phyloP scores from a whole-genome alignment of 1,140 invertebrate genomes.

The Notospermus geniculatus region DNA sequence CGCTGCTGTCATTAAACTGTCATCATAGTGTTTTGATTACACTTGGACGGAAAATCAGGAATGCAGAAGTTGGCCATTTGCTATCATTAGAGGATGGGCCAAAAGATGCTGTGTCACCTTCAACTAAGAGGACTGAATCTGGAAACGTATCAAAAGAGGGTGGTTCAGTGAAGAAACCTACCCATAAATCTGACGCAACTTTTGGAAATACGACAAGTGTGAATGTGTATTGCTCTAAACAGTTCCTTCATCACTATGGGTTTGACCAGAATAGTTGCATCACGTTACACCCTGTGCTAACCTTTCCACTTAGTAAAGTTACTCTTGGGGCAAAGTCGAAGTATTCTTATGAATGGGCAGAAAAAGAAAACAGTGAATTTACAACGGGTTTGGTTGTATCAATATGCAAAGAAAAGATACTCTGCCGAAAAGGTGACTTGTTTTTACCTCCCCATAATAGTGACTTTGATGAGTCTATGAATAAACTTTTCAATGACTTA shows the following conservation, averaged over 20 bases:
- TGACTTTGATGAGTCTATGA: slow-evolving; percentile 23
- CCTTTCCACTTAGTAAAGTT: slow-evolving; percentile 36
- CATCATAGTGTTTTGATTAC: no score
- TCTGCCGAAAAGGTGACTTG: slow-evolving; percentile 38
- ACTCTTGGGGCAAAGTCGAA: slow-evolving; percentile 44
- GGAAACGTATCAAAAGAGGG: no score
- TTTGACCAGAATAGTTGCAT: slow-evolving; percentile 24
- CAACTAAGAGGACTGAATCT: no score
- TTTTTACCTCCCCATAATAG: slow-evolving; percentile 32
- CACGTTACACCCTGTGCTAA: slow-evolving; percentile 25
- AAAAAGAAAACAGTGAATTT: slow-evolving; percentile 29
- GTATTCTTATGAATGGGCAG: slow-evolving; percentile 30
- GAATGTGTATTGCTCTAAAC: slow-evolving; percentile 24
- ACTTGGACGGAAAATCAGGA: no score
- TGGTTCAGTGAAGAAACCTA: no score
- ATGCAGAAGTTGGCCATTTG: no score
- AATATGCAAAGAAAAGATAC: slow-evolving; percentile 32
- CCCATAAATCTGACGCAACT: no score
- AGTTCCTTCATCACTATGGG: slow-evolving; percentile 37
- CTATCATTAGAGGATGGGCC: no score
- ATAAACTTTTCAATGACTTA: slow-evolving; percentile 31
- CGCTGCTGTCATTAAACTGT: no score
- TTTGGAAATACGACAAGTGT: no score
- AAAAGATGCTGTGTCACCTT: no score
- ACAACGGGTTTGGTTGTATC: slow-evolving; percentile 28